Conservation (phyloP, 2,888 invertebrate genomes). For the Eumerus sabulonum region DNA sequence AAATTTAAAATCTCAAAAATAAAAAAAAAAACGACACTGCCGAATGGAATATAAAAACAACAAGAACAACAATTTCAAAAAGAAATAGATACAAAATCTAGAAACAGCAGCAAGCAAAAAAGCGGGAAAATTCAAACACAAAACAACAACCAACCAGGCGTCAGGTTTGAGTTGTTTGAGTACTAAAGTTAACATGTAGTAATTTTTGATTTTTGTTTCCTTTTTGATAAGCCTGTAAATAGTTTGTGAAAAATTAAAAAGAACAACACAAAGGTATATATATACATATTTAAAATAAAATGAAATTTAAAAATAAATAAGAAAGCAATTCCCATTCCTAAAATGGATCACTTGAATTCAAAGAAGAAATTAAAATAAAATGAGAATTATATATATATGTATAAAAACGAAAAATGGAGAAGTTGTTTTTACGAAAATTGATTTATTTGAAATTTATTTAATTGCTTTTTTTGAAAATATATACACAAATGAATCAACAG, state of each 20-base stretch:
- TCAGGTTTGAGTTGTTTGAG: constrained; percentile 65
- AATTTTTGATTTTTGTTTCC: constrained; percentile 51
- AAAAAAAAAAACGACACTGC: constrained; percentile 60
- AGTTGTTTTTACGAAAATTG: constrained; percentile 57
- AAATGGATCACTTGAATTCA: constrained; percentile 11
- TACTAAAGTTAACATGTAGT: constrained; percentile 68
- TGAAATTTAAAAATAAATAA: constrained; percentile 15
- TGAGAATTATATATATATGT: constrained; percentile 19
- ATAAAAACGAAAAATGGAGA: constrained; percentile 8
- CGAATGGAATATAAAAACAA: constrained; percentile 64
- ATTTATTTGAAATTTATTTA: constrained; percentile 54
- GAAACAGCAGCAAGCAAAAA: constrained; percentile 43
- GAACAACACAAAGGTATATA: constrained; percentile 42
- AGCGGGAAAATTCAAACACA: constrained; percentile 62
- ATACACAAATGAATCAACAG: constrained; percentile 46
- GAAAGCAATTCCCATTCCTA: constrained; percentile 7
- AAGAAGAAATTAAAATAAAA: constrained; percentile 11
- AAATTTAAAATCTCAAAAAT: constrained; percentile 47
- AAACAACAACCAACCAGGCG: constrained; percentile 62
- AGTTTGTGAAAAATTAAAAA: constrained; percentile 65
- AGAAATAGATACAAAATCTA: constrained; percentile 45
- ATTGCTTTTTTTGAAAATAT: constrained; percentile 62
- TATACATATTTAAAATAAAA: constrained; percentile 29
- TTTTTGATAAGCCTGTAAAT: constrained; percentile 65
- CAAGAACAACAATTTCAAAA: constrained; percentile 59